phyloP scores from a whole-genome alignment of 2,113 vertebrate genomes.

The Stegastes partitus region DNA sequence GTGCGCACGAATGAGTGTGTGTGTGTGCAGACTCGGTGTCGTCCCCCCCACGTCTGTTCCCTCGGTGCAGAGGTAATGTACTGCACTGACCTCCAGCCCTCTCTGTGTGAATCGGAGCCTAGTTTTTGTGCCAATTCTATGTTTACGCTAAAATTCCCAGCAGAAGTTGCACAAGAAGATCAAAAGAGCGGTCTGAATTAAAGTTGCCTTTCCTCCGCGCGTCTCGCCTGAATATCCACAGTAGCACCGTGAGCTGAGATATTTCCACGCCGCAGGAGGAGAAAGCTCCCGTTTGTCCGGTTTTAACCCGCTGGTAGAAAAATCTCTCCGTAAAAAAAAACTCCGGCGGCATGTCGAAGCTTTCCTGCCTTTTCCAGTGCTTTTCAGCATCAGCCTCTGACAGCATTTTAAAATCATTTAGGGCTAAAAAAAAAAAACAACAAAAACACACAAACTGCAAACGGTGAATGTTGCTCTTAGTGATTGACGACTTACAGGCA shows the following conservation, averaged over 20 bases:
- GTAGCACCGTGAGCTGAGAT: slow-evolving; percentile 45
- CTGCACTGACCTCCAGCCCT: slow-evolving; percentile 74
- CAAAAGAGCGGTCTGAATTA: slow-evolving; percentile 62
- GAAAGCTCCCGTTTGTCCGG: no score
- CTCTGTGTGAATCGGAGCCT: slow-evolving; percentile 38
- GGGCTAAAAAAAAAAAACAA: slow-evolving; percentile 50
- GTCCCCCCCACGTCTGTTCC: slow-evolving; percentile 38
- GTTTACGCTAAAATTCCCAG: slow-evolving; percentile 75
- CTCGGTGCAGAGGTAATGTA: slow-evolving; percentile 85
- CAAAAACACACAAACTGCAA: background rate
- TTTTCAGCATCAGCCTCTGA: slow-evolving; percentile 43
- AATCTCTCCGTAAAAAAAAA: no score
- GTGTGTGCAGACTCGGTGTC: slow-evolving; percentile 70
- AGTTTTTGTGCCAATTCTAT: slow-evolving; percentile 66
- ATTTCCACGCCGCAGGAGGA: background rate
- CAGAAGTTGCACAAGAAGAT: slow-evolving; percentile 79
- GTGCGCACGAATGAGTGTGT: no score
- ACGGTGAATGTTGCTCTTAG: slow-evolving; percentile 58
- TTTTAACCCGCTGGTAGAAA: no score
- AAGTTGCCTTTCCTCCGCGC: slow-evolving; percentile 64
- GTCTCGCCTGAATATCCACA: slow-evolving; percentile 25
- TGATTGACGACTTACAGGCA: slow-evolving; percentile 59
- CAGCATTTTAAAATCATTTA: slow-evolving; percentile 48
- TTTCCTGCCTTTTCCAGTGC: slow-evolving; percentile 39
- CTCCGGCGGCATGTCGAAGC: background rate